Base-by-base conservation (phyloP, 2,888 invertebrate genomes). In the Choreutis nemorana region DNA sequence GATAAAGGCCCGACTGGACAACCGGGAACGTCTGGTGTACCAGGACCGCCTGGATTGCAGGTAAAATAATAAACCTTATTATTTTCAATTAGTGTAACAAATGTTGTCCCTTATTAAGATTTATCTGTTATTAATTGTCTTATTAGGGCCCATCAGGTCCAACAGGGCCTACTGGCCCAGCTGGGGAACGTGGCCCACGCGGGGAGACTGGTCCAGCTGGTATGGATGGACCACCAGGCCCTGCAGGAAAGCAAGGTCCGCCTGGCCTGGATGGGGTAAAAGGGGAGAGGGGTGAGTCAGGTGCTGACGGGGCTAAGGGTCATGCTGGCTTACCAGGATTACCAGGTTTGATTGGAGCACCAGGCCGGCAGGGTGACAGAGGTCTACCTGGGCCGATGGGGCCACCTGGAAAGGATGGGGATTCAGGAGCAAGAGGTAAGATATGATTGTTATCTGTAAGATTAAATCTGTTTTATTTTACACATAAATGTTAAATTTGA, bases 261-360 rank as follows among this genome's bases (percentile, higher is more conserved):
- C 78, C 86, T 14, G 94, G 94, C 1, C 50, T 83, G 2, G 87
- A 90, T 48, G 94, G 94, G 3, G 50, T 65, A 0, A 89, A 90
- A 33, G 83, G 83, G 14, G 82, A 82, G 30, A 46, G 71, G 2
- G 83, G 83, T 1, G 86, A 86, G 37, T 35, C 70, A 1, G 93
- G 93, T 2, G 73, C 82, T 1, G 86, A 87, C 50, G 92, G 92
- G 12, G 67, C 83, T 2, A 92, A 91, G 56, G 93, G 93, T 4
- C 92, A 93, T 51, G 80, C 89, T 22, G 92, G 93, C n/a, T 67
- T 93, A 22, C 87, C 87, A 37, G 93, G 94, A 4, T 60, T 93
- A 18, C 91, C 91, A 47, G 94, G 94, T 11, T 68, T 90, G 45
- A 82, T 87, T 1, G 94, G 94, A 6, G 60, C 82, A 1, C 81